Evolutionary conservation across 2,888 invertebrate species (phyloP).

Genomic region (Dynastes grantii): DNA sequence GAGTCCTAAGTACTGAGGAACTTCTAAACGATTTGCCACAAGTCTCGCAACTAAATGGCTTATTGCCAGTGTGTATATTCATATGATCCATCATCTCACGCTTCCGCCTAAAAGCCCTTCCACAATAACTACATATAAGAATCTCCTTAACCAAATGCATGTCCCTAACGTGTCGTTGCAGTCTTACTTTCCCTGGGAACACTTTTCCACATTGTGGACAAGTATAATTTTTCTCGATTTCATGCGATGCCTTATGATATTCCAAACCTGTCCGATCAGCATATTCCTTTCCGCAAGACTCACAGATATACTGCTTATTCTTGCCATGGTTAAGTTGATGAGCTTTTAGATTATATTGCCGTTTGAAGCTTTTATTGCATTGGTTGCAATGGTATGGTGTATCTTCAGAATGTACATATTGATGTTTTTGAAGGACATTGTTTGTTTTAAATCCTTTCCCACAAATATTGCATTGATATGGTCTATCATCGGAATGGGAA

Average conservation of each 20-base stretch:
- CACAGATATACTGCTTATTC: not conserved
- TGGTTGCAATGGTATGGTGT: not conserved
- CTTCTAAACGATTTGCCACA: constrained; percentile 22
- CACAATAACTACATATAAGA: constrained; percentile 9
- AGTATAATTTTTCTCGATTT: not conserved
- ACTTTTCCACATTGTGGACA: constrained; percentile 1
- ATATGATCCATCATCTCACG: not conserved
- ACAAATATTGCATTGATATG: too few relatives aligned
- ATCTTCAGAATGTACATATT: not conserved
- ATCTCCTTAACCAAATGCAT: not conserved
- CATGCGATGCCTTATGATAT: not conserved
- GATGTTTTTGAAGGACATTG: too few relatives aligned
- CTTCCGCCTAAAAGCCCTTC: not conserved
- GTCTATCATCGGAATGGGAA: too few relatives aligned
- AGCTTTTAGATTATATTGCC: not conserved
- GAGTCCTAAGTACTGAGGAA: not conserved
- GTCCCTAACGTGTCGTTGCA: not conserved
- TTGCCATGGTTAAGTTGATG: not conserved
- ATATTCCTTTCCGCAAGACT: not conserved
- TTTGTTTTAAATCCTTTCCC: too few relatives aligned
- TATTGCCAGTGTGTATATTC: constrained; percentile 21
- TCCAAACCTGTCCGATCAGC: not conserved
- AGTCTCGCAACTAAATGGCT: constrained; percentile 26
- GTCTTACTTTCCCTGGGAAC: not conserved
- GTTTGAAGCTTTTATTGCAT: not conserved